A percentile compares a stretch with the other conserved stretches of the same genome.
Conservation (phyloP, 2,888 invertebrate genomes). For the Papilio demoleus region DNA sequence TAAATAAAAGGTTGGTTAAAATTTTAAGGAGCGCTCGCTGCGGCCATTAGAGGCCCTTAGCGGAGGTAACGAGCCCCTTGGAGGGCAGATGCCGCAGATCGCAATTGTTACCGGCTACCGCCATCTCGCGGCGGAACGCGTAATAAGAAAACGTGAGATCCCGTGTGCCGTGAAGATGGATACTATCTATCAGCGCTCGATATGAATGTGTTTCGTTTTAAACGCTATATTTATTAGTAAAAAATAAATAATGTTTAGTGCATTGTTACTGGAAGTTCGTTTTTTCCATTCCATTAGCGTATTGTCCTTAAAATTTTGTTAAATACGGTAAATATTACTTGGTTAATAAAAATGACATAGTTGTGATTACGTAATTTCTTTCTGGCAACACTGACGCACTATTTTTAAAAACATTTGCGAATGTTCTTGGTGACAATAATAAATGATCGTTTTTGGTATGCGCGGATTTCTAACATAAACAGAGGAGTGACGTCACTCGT, state of each 20-base stretch:
- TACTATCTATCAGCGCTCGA: constrained; percentile 19
- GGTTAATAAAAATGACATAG: no score
- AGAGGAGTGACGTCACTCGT: constrained; percentile 7
- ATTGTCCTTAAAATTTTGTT: no score
- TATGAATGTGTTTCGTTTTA: background rate
- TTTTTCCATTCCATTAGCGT: no score
- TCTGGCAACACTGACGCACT: constrained; percentile 15
- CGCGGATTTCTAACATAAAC: constrained; percentile 28
- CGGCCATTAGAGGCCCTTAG: constrained; percentile 80
- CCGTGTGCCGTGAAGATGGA: constrained; percentile 46
- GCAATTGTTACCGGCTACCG: constrained; percentile 67
- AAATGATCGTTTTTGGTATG: constrained; percentile 28
- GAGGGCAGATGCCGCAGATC: constrained; percentile 69
- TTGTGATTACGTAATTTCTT: background rate
- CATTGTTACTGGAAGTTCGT: no score
- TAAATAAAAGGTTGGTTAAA: constrained; percentile 80
- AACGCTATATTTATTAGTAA: background rate
- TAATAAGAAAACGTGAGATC: constrained; percentile 53
- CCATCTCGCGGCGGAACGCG: constrained; percentile 60
- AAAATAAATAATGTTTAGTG: background rate
- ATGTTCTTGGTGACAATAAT: constrained; percentile 38
- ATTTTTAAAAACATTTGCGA: constrained; percentile 57
- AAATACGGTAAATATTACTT: no score
- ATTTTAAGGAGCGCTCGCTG: constrained; percentile 75
- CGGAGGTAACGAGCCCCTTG: constrained; percentile 65